Conservation (phyloP, 2,797 vertebrate genomes). For the Hybognathus amarus region DNA sequence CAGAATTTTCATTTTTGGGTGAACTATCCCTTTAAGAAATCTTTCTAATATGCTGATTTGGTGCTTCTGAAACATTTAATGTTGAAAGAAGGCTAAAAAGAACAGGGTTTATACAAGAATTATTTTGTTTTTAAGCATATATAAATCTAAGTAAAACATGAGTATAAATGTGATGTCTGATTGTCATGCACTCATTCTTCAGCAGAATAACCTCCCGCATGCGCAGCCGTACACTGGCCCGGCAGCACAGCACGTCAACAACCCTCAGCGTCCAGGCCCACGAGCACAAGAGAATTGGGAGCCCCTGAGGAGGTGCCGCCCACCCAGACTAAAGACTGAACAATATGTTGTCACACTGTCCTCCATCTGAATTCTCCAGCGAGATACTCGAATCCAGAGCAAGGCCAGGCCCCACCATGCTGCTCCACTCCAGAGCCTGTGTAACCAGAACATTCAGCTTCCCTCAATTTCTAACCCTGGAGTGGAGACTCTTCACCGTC, state of each 20-base stretch:
- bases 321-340: slow-evolving; percentile 95
- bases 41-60: not conserved
- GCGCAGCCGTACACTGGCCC: slow-evolving; percentile 99
- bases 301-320: slow-evolving; percentile 93
- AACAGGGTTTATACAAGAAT: not conserved
- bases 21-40: no score
- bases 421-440: slow-evolving; percentile 59
- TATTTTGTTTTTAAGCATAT: not conserved
- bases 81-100: not conserved
- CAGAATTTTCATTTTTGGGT: no score
- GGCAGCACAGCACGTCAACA: slow-evolving; percentile 99
- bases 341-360: slow-evolving; percentile 76
- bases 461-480: slow-evolving; percentile 83
- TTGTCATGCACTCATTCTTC: slow-evolving; percentile 8
- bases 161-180: not conserved
- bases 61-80: not conserved
- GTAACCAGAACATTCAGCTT: slow-evolving; percentile 84
- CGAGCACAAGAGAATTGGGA: slow-evolving; percentile 99
- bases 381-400: slow-evolving; percentile 79
- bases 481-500: slow-evolving; percentile 91
- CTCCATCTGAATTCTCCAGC: slow-evolving; percentile 83
- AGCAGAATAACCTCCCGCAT: slow-evolving; percentile 98
- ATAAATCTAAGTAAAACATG: not conserved
- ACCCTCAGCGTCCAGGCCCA: slow-evolving; percentile 94
- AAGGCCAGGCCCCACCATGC: slow-evolving; percentile 84